Evolutionary conservation across 2,113 vertebrate species (phyloP).

Genomic region (Spermophilus dauricus): DNA sequence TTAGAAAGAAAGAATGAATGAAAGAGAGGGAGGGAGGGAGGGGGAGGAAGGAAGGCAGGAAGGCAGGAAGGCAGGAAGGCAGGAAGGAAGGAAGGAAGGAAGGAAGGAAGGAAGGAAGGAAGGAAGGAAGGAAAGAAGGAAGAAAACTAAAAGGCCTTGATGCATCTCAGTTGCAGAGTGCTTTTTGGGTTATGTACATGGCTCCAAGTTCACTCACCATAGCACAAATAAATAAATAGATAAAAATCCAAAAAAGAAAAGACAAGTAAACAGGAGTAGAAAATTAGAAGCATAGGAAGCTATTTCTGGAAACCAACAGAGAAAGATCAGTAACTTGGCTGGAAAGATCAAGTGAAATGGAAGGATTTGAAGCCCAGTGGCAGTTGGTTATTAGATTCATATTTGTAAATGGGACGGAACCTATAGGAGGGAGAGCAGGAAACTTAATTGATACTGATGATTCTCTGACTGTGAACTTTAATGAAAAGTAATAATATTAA

Average conservation of each 20-base stretch:
- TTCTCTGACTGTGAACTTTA: background rate
- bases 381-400: background rate
- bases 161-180: background rate
- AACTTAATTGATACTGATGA: background rate
- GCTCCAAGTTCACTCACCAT: too few relatives aligned
- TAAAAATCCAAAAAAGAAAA: too few relatives aligned
- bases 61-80: fast-evolving
- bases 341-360: background rate
- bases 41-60: too few relatives aligned
- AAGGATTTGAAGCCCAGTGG: fast-evolving
- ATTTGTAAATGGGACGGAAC: background rate
- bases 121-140: too few relatives aligned
- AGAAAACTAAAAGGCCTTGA: background rate
- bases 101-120: too few relatives aligned
- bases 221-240: too few relatives aligned
- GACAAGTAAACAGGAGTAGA: background rate
- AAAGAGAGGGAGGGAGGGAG: too few relatives aligned
- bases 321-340: background rate
- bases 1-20: background rate
- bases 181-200: too few relatives aligned
- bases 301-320: background rate
- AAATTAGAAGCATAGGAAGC: background rate
- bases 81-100: background rate
- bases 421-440: background rate
- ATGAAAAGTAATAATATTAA: background rate